A percentile compares a stretch with the other conserved stretches of the same genome.
Conservation (phyloP, 2,888 invertebrate genomes). For the Andrena hattorfiana region DNA sequence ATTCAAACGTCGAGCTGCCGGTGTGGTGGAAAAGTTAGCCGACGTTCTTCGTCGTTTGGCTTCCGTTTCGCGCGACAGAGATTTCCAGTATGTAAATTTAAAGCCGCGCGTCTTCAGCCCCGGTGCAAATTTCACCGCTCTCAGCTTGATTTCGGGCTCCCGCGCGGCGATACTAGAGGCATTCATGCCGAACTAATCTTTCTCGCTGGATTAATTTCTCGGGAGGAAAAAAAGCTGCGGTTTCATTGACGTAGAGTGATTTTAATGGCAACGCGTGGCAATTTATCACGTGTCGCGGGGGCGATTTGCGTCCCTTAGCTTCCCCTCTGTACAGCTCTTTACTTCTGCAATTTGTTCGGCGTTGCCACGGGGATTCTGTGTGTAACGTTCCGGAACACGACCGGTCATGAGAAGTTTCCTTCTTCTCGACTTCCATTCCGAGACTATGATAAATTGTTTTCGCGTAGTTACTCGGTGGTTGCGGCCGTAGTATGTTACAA, state of each 20-base stretch:
- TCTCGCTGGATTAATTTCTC: too few species aligned
- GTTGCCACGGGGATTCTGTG: constrained; percentile 12
- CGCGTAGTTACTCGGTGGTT: constrained; percentile 18
- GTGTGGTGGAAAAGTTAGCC: constrained; percentile 70
- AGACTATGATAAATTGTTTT: constrained; percentile 59
- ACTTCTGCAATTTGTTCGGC: constrained; percentile 24
- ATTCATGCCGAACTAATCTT: too few species aligned
- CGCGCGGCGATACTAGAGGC: not conserved
- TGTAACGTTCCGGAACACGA: constrained; percentile 57
- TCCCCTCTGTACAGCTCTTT: constrained; percentile 29
- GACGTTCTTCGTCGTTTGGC: constrained; percentile 69
- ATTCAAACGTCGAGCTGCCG: constrained; percentile 68
- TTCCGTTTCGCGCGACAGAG: constrained; percentile 68
- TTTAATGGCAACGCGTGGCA: not conserved
- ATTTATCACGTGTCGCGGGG: constrained; percentile 37
- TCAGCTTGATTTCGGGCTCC: constrained; percentile 9
- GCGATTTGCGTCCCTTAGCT: constrained; percentile 32
- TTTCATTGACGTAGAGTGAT: constrained; percentile 25
- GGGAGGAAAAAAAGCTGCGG: too few species aligned
- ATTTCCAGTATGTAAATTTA: constrained; percentile 73
- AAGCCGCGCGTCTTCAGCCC: constrained; percentile 57
- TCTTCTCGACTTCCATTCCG: constrained; percentile 50
- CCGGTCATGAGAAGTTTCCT: constrained; percentile 59
- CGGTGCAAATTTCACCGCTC: constrained; percentile 63
- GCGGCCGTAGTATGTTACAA: constrained; percentile 22